phyloP scores from a whole-genome alignment of 1,140 invertebrate genomes.

The Diorhabda elongata region DNA sequence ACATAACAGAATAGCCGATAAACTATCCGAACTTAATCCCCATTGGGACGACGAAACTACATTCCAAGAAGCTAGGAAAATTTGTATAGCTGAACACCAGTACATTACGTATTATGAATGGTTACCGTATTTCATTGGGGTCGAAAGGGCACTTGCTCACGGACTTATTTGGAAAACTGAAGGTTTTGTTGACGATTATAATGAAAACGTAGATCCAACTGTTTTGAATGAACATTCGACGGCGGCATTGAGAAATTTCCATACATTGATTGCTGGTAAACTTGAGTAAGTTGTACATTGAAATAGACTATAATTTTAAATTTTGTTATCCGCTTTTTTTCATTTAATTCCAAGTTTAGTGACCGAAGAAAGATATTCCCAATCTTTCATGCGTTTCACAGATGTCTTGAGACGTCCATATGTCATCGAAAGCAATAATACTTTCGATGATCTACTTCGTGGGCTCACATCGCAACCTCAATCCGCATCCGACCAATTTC shows the following conservation, averaged over 20 bases:
- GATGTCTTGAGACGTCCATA: constrained; percentile 71
- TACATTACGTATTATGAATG: constrained; percentile 84
- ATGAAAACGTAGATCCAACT: constrained; percentile 70
- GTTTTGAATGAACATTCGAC: constrained; percentile 81
- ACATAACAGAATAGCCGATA: constrained; percentile 82
- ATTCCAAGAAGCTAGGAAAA: constrained; percentile 82
- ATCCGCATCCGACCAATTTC: constrained; percentile 66
- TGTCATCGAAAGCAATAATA: constrained; percentile 64
- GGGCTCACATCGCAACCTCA: constrained; percentile 67
- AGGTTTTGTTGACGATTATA: constrained; percentile 79
- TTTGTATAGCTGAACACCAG: constrained; percentile 73
- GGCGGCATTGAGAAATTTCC: constrained; percentile 84
- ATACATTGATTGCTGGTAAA: constrained; percentile 74
- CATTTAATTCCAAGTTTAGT: constrained; percentile 55
- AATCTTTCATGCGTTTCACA: constrained; percentile 63
- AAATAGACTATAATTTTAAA: constrained; percentile 51
- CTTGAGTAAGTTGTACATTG: constrained; percentile 59
- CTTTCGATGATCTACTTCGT: constrained; percentile 69
- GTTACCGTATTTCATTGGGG: constrained; percentile 73
- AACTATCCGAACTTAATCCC: constrained; percentile 70
- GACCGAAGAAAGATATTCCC: constrained; percentile 56
- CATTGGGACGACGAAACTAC: constrained; percentile 82
- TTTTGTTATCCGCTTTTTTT: constrained; percentile 40
- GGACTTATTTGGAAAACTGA: constrained; percentile 63
- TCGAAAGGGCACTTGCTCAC: constrained; percentile 64